Base-by-base conservation (phyloP, 2,113 vertebrate species). In the Corythaeola cristata region DNA sequence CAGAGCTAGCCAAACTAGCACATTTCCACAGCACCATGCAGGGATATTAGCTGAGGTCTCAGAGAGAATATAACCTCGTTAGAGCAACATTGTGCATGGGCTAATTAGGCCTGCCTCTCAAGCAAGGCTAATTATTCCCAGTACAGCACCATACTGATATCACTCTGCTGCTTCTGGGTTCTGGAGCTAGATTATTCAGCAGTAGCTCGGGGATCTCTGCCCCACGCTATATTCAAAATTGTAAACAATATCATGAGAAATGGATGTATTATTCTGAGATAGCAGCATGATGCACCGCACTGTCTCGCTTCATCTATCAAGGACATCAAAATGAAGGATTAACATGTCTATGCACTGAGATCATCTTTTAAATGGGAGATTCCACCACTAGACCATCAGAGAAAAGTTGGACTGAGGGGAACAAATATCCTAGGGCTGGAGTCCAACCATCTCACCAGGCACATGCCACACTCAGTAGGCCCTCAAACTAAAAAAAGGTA, bases 111-210 rank as follows among this genome's bases (percentile, higher is more conserved):
- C 89, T 96, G 96, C 78, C 81, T 95, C 87, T 97, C 91, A 95
- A 96, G 93, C 93, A 96, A 93, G 72, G 84, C 91, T 97, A 97
- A 97, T 97, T 97, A 97, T 82, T 96, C 94, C 93, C 96, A 76
- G 44, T 89, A 94, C 53, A 95, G 87, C 87, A 93, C 74, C 96
- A 95, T 53, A 94, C 77, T 73, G 91, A 88, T 96, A 85, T 32
- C 0, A 0, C 81, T 91, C 62, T 89, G 92, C 58, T 81, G 67
- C 71, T 91, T 63, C 88, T 93, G 44, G 44, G 88, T 92, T 92
- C 84, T 94, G 80, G 86, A 93, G 81, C 66, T 85, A 50, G 12
- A 87, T 79, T 91, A 85, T 92, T 82, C 91, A 89, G 56, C 84
- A 89, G 66, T 24, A 90, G 59, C 83, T 92, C 55, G 55, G 83